Percentiles rank a stretch among this genome's conserved stretches.
phyloP scores from a whole-genome alignment of 2,797 vertebrate genomes.

The Mionectes olivaceus region DNA sequence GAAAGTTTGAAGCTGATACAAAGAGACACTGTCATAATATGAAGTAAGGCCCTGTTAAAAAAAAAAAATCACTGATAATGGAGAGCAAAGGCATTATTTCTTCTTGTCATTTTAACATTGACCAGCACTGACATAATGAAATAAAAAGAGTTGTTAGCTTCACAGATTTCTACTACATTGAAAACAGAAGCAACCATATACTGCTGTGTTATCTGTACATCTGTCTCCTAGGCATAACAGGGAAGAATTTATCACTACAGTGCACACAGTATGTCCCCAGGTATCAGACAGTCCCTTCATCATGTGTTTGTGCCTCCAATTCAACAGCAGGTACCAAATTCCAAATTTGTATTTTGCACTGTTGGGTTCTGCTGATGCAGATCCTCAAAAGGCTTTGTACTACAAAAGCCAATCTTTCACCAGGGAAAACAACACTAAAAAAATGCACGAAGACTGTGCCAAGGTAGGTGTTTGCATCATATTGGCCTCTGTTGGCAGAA shows the following conservation, averaged over 20 bases:
- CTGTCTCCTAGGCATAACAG: not conserved
- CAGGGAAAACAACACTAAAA: not conserved
- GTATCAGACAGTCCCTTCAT: constrained; percentile 23
- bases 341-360: not conserved
- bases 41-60: not conserved
- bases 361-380: not conserved
- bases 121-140: not conserved
- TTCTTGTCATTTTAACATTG: not conserved
- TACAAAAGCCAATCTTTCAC: not conserved
- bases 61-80: not conserved
- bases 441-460: not conserved
- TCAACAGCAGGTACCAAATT: constrained; percentile 6
- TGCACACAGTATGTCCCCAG: not conserved
- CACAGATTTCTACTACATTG: not conserved
- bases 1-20: not conserved
- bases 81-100: not conserved
- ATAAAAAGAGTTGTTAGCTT: not conserved
- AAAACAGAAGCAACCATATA: not conserved
- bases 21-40: not conserved
- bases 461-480: not conserved
- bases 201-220: not conserved
- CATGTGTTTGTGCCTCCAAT: not conserved
- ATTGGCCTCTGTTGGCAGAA: not conserved
- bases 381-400: not conserved
- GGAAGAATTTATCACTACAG: constrained; percentile 23